phyloP scores from a whole-genome alignment of 1,140 invertebrate species.

The Ceratina japonica region DNA sequence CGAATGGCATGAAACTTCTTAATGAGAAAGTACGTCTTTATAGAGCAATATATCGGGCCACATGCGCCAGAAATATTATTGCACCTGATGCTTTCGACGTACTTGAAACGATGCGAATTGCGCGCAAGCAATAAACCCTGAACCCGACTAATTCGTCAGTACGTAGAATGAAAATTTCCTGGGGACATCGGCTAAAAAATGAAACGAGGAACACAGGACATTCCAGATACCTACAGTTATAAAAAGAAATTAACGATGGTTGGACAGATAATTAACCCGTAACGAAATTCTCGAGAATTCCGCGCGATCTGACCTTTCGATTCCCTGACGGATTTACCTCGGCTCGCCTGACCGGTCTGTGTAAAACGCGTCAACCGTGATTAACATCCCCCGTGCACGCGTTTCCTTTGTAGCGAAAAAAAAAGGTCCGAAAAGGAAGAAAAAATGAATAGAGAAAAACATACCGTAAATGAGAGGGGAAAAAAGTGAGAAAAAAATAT shows the following conservation, averaged over 20 bases:
- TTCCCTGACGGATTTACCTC: constrained; percentile 30
- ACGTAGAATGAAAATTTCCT: constrained; percentile 29
- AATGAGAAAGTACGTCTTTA: constrained; percentile 66
- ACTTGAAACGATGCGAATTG: constrained; percentile 29
- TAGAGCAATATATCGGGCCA: constrained; percentile 55
- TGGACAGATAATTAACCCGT: neutral
- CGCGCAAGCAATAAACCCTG: constrained; percentile 43
- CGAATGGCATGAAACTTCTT: constrained; percentile 61
- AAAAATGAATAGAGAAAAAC: neutral
- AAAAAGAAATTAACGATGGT: neutral
- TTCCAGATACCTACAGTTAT: neutral
- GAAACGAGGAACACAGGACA: no score
- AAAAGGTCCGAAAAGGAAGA: neutral
- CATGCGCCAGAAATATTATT: constrained; percentile 60
- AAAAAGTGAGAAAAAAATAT: neutral
- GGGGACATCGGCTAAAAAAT: no score
- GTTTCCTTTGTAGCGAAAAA: constrained; percentile 39
- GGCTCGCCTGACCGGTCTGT: neutral
- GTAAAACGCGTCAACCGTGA: constrained; percentile 46
- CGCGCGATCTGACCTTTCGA: constrained; percentile 13
- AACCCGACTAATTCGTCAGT: constrained; percentile 27
- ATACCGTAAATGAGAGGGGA: neutral
- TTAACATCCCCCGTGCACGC: constrained; percentile 59
- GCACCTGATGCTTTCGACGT: constrained; percentile 55
- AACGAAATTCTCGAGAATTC: neutral